Evolutionary conservation across 2,113 vertebrate species (phyloP), one percentile per base, ranked within the genome.

Genomic region (Thalassarche chlororhynchos): DNA sequence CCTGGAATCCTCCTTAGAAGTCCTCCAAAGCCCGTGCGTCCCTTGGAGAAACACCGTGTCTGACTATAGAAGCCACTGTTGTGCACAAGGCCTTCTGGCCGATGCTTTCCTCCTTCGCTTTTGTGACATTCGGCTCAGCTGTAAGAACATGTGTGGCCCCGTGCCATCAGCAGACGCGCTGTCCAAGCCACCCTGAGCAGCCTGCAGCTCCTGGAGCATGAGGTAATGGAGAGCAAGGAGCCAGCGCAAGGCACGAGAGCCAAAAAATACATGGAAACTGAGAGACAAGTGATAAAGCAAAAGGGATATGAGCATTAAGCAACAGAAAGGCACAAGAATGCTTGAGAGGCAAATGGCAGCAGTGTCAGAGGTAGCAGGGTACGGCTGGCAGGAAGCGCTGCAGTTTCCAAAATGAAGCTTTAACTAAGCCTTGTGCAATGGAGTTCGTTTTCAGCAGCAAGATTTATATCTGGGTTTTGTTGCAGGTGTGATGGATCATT

Each of bases 131-230:
- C 38, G 17, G 87, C 91, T 91, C 65, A 34, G 91, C 78, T 65
- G 81, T 4, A 20, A 36, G 87, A 51, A 71, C 72, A 42, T 16
- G 66, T 9, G 87, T 91, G 96, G 87, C 96, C 76, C 70, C 5
- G 2, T 1, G 66, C 89, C 89, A 87, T 17, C 25, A 0, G 42
- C 13, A n/a, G 71, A 66, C 0, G 0, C 5, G 0, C 62, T 5
- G 79, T 36, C 93, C 85, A 17, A 88, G 83, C 26, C 88, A 83
- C 85, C 82, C 70, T 8, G 65, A 17, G 5, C 86, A 28, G 88
- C 88, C 78, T 0, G 0, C 17, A 32, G 89, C 92, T 90, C 93
- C 95, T 65, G 11, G 69, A 61, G 51, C 68, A 19, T 95, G 91
- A 97, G 91, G 89, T 89, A 82, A 96, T 57, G 78, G 89, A 26